Percentiles rank a stretch among this genome's conserved stretches.
phyloP scores from a whole-genome alignment of 1,140 invertebrate species.

The Drosophila arizonae region DNA sequence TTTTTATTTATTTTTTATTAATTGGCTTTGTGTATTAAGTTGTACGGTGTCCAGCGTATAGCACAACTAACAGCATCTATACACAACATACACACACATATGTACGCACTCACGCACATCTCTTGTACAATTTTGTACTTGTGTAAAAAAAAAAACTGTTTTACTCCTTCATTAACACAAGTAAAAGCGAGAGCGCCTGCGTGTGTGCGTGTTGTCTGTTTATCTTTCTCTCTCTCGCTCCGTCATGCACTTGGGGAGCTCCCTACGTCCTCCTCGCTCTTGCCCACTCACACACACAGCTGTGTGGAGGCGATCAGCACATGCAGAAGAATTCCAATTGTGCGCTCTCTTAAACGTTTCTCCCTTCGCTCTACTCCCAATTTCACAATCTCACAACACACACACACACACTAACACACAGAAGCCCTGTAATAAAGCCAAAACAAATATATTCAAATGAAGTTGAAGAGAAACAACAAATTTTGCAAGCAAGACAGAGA shows the following conservation, averaged over 20 bases:
- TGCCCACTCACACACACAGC: conserved; percentile 9
- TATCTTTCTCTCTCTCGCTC: background rate
- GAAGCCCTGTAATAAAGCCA: conserved; percentile 21
- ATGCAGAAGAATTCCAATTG: background rate
- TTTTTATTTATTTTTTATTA: conserved; percentile 41
- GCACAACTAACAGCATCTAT: conserved; percentile 34
- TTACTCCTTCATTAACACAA: conserved; percentile 27
- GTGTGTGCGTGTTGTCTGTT: conserved; percentile 34
- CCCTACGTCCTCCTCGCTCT: background rate
- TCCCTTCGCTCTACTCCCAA: conserved; percentile 6
- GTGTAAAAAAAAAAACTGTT: conserved; percentile 48
- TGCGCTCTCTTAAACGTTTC: background rate
- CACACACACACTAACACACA: conserved; percentile 17
- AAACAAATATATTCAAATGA: conserved; percentile 1
- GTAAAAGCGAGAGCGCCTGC: conserved; percentile 39
- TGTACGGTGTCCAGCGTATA: conserved; percentile 21
- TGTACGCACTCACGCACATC: conserved; percentile 18
- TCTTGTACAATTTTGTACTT: conserved; percentile 13
- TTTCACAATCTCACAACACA: conserved; percentile 10
- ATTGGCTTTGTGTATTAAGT: conserved; percentile 73
- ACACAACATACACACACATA: conserved; percentile 14
- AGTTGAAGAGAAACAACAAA: conserved; percentile 20
- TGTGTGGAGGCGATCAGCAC: conserved; percentile 23
- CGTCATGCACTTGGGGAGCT: conserved; percentile 43
- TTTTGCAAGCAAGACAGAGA: conserved; percentile 55